Evolutionary conservation across 2,888 invertebrate genomes (phyloP).

Genomic region (Scelioninae gen. 1): DNA sequence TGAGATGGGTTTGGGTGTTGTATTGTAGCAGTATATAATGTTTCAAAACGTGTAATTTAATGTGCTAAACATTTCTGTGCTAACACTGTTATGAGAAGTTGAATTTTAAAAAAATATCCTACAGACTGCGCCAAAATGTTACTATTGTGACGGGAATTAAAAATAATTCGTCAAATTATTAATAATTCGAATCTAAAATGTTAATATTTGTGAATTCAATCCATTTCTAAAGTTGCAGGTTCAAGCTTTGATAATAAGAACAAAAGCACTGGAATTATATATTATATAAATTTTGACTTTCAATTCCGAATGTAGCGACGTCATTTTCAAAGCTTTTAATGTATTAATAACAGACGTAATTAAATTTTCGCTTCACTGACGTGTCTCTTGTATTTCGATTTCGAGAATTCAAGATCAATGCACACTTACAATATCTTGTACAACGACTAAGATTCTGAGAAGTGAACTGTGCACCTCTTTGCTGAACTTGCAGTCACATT

Average conservation of each 20-base stretch:
- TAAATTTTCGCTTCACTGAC: conserved; percentile 14
- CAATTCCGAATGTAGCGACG: not conserved
- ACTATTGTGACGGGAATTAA: no score
- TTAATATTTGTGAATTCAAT: not conserved
- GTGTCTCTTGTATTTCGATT: conserved; percentile 23
- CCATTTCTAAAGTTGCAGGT: not conserved
- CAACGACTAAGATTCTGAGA: conserved; percentile 15
- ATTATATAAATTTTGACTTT: not conserved
- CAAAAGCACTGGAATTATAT: not conserved
- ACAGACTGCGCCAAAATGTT: no score
- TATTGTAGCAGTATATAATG: no score
- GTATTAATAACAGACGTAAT: conserved; percentile 21
- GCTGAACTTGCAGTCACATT: conserved; percentile 19
- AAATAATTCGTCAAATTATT: not conserved
- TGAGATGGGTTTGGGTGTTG: no score
- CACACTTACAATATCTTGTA: conserved; percentile 13
- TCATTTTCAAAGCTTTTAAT: conserved; percentile 19
- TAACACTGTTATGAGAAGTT: no score
- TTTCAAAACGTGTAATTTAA: no score
- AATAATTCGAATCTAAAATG: not conserved
- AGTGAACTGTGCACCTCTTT: conserved; percentile 16
- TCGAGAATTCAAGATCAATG: conserved; percentile 21
- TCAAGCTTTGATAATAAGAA: no score
- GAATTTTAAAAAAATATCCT: no score
- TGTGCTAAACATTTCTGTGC: no score